Conservation (phyloP, 2,113 vertebrate species). For the Crotalus helleri region DNA sequence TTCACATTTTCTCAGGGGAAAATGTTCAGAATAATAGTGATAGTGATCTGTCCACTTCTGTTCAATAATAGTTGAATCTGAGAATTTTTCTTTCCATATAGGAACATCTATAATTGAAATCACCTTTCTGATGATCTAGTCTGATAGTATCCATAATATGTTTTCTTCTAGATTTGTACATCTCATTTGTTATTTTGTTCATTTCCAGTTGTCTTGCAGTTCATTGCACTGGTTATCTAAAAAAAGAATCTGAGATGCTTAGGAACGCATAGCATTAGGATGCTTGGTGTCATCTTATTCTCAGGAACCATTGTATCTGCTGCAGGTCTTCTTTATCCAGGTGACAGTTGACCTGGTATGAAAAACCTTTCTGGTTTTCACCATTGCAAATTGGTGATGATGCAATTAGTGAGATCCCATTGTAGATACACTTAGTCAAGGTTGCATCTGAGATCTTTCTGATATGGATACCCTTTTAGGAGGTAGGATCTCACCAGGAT, state of each 20-base stretch:
- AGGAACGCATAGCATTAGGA: neutral
- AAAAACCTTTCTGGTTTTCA: neutral
- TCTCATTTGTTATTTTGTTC: neutral
- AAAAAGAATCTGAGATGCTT: neutral
- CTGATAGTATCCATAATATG: neutral
- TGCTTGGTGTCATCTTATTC: neutral
- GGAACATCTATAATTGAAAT: neutral
- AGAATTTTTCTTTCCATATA: neutral
- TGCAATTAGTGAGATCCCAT: neutral
- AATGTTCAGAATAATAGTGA: neutral
- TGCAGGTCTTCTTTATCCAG: neutral
- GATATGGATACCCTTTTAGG: neutral
- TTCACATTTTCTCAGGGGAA: neutral
- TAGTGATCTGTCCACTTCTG: neutral
- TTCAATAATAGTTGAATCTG: neutral
- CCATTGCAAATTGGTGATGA: neutral
- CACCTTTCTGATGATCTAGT: neutral
- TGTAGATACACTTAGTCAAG: neutral
- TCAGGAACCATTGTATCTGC: neutral
- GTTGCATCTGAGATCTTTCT: neutral
- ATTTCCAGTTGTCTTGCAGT: neutral
- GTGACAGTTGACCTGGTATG: neutral
- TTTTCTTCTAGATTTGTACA: neutral
- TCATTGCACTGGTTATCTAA: neutral
- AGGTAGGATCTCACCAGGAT: neutral